Percentiles rank a stretch among this genome's conserved stretches.
Evolutionary conservation across 2,888 invertebrate species (phyloP).

Genomic region (Drosophila flavopinicola): DNA sequence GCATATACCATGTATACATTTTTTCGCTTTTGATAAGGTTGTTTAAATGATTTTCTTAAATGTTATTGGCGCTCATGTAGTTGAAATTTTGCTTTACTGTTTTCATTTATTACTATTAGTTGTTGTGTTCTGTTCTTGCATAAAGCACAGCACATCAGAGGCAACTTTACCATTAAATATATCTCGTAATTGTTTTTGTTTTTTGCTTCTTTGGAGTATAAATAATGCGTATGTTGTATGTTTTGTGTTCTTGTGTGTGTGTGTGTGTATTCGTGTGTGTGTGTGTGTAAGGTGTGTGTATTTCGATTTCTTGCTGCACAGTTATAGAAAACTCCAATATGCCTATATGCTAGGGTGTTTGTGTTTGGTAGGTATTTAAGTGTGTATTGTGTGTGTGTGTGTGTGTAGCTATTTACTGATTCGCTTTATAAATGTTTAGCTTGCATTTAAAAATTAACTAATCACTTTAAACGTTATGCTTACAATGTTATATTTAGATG

Average conservation of each 20-base stretch:
- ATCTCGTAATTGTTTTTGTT: conserved; percentile 60
- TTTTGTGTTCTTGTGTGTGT: conserved; percentile 35
- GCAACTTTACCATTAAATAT: conserved; percentile 69
- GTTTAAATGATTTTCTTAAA: conserved; percentile 23
- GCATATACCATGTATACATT: conserved; percentile 60
- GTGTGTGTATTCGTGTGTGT: conserved; percentile 33
- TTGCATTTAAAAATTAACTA: conserved; percentile 74
- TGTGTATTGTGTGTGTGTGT: conserved; percentile 28
- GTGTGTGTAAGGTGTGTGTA: conserved; percentile 37
- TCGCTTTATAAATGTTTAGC: conserved; percentile 54
- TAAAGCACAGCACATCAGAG: conserved; percentile 69
- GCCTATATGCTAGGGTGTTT: conserved; percentile 47
- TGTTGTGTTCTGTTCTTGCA: conserved; percentile 48
- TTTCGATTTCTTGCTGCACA: conserved; percentile 64
- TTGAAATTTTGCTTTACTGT: conserved; percentile 39
- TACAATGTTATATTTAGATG: conserved; percentile 64
- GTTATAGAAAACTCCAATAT: conserved; percentile 44
- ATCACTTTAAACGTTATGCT: conserved; percentile 57
- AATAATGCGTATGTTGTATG: conserved; percentile 68
- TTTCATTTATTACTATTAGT: conserved; percentile 49
- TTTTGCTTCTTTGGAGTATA: conserved; percentile 79
- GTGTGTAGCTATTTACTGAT: conserved; percentile 33
- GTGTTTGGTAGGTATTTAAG: conserved; percentile 21
- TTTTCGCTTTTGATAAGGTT: conserved; percentile 29
- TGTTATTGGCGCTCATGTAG: conserved; percentile 55